Base-by-base conservation (phyloP, 2,888 invertebrate species). In the Tholera decimalis region DNA sequence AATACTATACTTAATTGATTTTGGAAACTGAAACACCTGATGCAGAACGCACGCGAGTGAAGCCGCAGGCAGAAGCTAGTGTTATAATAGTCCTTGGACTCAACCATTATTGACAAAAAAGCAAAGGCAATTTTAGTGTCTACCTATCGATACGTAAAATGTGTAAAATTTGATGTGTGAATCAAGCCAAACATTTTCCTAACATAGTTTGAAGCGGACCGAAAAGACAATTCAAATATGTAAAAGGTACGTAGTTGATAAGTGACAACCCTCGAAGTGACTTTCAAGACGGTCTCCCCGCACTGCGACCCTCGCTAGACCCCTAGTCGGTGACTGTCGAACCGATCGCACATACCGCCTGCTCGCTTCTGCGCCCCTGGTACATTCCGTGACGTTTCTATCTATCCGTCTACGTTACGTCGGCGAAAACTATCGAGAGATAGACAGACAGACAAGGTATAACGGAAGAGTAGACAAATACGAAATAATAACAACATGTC, bases 351-450 rank as follows among this genome's bases (percentile, higher is more conserved):
- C 76, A 83, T 83, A 87, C 83, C 86, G 83, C 83, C 83, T 83
- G 82, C 74, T 74, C 56, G 62, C 62, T 75, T 67, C 79, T 92
- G 89, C 79, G 69, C 77, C 81, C 92, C 92, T 91, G 85, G 91
- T 93, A 91, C 85, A 85, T 82, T 81, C 86, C 76, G 79, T 87
- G 86, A 86, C 84, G 89, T 85, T 88, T 88, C 88, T 87, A 85
- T 88, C 83, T 81, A 80, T 80, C 68, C 82, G 79, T 73, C 67
- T 47, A 62, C 59, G 55, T 54, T 53, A 30, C 77, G 49, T 39
- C 24, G 37, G 33, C 39, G 55, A 57, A 57, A 46, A 63, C 54
- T 22, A 56, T 50, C 35, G 39, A 39, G 11, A 30, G 35, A 46
- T 55, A 22, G 33, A 62, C 9, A 35, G 30, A 35, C 7, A 50